phyloP scores from a whole-genome alignment of 2,113 vertebrate species.

The Hyperoodon ampullatus region DNA sequence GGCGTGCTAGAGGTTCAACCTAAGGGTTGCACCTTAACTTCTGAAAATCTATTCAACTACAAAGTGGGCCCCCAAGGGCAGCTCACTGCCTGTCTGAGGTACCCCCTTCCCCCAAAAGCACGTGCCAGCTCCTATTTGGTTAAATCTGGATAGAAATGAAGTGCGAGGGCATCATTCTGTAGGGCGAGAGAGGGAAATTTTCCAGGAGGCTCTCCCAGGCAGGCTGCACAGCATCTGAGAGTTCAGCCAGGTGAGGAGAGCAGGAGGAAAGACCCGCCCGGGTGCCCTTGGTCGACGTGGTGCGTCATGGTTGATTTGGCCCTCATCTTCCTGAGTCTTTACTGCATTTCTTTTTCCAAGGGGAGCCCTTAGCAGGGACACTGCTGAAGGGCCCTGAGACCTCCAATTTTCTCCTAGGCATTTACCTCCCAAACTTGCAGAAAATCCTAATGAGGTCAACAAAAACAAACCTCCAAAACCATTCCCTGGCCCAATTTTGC shows the following conservation, averaged over 20 bases:
- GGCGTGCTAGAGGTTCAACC: neutral
- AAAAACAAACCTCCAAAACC: neutral
- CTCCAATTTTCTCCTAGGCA: neutral
- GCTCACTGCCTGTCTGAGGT: neutral
- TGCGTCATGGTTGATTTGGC: neutral
- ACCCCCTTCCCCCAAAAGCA: neutral
- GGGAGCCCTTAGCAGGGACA: neutral
- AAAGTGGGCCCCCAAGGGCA: neutral
- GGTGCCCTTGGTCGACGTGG: too few relatives aligned
- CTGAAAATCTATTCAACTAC: neutral
- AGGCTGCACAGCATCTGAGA: neutral
- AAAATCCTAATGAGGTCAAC: constrained; percentile 38
- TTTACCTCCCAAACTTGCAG: neutral
- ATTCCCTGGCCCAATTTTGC: neutral
- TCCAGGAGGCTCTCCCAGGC: neutral
- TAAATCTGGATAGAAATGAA: neutral
- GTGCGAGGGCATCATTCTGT: neutral
- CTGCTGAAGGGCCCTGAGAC: neutral
- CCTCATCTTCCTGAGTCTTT: neutral
- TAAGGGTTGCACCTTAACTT: neutral
- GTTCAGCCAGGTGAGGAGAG: neutral
- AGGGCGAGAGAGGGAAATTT: neutral
- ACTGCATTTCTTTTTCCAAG: neutral
- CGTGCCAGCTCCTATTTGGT: neutral
- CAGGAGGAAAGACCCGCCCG: neutral